Evolutionary conservation across 2,113 vertebrate species (phyloP).

Genomic region (Epinephelus cyanopodus): DNA sequence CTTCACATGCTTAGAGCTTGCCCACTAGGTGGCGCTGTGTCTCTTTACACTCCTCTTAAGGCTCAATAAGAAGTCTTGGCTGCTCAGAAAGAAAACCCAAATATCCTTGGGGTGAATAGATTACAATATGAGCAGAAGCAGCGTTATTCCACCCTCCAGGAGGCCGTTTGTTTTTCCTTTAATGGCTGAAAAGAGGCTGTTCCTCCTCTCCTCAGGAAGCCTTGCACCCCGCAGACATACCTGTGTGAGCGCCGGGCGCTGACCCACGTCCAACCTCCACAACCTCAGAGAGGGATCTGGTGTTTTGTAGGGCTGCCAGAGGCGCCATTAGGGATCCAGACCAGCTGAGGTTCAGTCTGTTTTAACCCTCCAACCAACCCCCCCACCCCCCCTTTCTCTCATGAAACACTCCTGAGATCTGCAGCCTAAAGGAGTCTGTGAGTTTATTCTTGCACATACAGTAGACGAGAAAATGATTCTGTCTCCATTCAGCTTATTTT

Average conservation of each 20-base stretch:
- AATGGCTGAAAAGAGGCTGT: constrained; percentile 73
- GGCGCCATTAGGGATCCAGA: constrained; percentile 65
- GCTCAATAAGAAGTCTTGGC: constrained; percentile 44
- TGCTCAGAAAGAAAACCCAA: constrained; percentile 72
- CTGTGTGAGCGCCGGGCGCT: constrained; percentile 64
- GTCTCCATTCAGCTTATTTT: constrained; percentile 51
- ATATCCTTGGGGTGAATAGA: constrained; percentile 74
- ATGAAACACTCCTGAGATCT: constrained; percentile 67
- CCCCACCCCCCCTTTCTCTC: not conserved
- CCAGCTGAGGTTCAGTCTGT: constrained; percentile 76
- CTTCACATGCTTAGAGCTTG: not conserved
- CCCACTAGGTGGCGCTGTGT: constrained; percentile 80
- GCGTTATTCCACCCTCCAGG: constrained; percentile 42
- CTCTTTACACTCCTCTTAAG: constrained; percentile 28
- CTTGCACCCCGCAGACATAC: constrained; percentile 55
- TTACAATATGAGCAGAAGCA: constrained; percentile 59
- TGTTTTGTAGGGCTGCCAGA: constrained; percentile 70
- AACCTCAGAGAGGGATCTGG: constrained; percentile 64
- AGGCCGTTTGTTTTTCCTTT: constrained; percentile 75
- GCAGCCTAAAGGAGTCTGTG: constrained; percentile 77
- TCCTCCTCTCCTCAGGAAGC: constrained; percentile 61
- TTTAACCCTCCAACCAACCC: constrained; percentile 47
- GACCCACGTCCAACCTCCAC: constrained; percentile 72
- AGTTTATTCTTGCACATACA: constrained; percentile 58
- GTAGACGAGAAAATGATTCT: constrained; percentile 46